Evolutionary conservation across 1,140 invertebrate genomes (phyloP).

Genomic region (Eumeta japonica): DNA sequence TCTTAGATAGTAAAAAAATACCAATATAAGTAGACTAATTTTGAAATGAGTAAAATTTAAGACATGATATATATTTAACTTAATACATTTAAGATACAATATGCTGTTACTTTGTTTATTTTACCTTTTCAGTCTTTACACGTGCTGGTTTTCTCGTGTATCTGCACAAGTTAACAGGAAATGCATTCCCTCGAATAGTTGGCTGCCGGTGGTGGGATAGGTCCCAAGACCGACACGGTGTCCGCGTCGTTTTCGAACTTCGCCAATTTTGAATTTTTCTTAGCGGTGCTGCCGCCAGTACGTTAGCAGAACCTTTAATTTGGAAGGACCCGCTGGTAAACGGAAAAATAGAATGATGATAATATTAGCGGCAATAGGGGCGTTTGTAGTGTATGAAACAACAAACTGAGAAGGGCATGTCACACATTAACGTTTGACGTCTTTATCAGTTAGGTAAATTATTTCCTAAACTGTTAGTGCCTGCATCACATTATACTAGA

Average conservation of each 20-base stretch:
- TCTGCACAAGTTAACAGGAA: slow-evolving; percentile 60
- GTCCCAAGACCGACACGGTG: slow-evolving; percentile 49
- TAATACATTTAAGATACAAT: too few relatives aligned
- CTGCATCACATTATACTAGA: too few relatives aligned
- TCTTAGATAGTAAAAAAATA: too few relatives aligned
- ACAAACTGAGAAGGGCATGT: too few relatives aligned
- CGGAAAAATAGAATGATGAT: not conserved
- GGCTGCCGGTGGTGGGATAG: slow-evolving; percentile 52
- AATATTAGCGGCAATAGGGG: not conserved
- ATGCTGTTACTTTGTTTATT: too few relatives aligned
- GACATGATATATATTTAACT: too few relatives aligned
- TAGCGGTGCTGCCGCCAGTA: slow-evolving; percentile 47
- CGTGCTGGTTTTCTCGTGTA: slow-evolving; percentile 28
- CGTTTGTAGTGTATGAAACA: too few relatives aligned
- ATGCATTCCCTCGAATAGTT: slow-evolving; percentile 54
- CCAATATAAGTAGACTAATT: too few relatives aligned
- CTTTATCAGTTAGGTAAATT: too few relatives aligned
- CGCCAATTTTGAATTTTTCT: slow-evolving; percentile 49
- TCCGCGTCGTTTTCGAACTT: slow-evolving; percentile 52
- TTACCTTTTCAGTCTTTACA: slow-evolving; percentile 8
- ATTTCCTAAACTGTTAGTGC: too few relatives aligned
- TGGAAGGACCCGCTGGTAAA: slow-evolving; percentile 45
- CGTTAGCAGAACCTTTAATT: slow-evolving; percentile 47
- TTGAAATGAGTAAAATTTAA: too few relatives aligned
- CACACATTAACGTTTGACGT: too few relatives aligned